Base-by-base conservation (phyloP, 2,888 invertebrate genomes). In the Cephus pulcher region DNA sequence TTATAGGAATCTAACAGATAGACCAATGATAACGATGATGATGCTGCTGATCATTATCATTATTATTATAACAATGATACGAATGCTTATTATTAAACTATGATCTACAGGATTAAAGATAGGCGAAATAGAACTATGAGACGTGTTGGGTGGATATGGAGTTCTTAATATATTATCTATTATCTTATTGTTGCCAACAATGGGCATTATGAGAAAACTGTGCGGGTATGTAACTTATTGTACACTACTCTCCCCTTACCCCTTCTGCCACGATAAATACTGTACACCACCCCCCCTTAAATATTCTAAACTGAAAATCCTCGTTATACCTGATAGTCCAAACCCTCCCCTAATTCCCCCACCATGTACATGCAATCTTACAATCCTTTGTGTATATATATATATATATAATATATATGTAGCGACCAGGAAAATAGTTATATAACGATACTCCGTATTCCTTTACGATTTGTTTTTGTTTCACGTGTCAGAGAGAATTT, bases 171-270 rank as follows among this genome's bases (percentile, higher is more conserved):
- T 90, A 89, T 90, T 89, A 90, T 90, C 90, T 90, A 90, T 89
- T 90, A 89, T 89, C 87, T 85, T 88, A 90, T 90, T 90, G 89
- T 90, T 90, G 90, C 90, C 90, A 89, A 89, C 86, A 86, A 90
- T 90, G 91, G 91, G 91, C 91, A 91, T 91, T 91, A 91, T 86
- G 84, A 87, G 86, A 88, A 87, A 89, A 88, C 86, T 88, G 87
- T 88, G 88, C 87, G 90, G 86, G 86, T 90, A 88, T 87, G 83
- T 90, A 88, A 89, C 86, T 87, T 88, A 89, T 89, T 89, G 87
- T 87, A 86, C 83, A 84, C 85, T 86, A 84, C 82, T 86, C 82
- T 80, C 83, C 83, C 80, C 35, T 12, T 35, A 3, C 0, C 23
- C 40, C 15, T 23, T 23, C 15, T 56, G 9, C 23, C 56, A 23